Evolutionary conservation across 2,113 vertebrate species (phyloP), one percentile per base, ranked within the genome.

Genomic region (Barnardius zonarius): DNA sequence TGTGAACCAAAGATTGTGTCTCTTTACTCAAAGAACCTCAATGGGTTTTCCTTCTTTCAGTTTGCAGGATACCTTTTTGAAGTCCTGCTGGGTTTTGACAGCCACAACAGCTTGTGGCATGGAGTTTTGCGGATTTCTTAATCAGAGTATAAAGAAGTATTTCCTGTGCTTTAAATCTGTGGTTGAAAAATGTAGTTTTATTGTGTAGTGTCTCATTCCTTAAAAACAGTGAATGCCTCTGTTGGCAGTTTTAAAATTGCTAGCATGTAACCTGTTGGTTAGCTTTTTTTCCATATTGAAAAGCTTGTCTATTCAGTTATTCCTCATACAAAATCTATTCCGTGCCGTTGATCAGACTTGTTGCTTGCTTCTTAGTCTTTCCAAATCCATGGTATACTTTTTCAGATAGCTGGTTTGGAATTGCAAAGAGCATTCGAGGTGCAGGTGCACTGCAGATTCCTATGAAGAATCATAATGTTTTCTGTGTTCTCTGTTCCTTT

Each of bases 41-140:
- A 1, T 31, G 33, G 14, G 2, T 22, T 95, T 73, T 80, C n/a
- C 27, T 52, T 76, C 39, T 57, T 86, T 66, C 73, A 80, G 48
- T 83, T 72, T 62, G 4, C 19, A 83, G 54, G 37, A 4, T 77
- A 18, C 44, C 9, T 52, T 62, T 90, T 37, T 90, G 75, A 77
- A 86, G 27, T 22, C 3, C 49, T 77, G n/a, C 41, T 17, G 14
- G 15, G 13, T 93, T 86, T 39, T 72, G 66, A 59, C 49, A 91
- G 35, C 44, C 8, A 12, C 11, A 70, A 4, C 10, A 24, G 33
- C 41, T 46, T 31, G 30, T 25, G 8, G 17, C 1, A 0, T 20
- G 16, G 27, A 69, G 10, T 16, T 84, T 52, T 81, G 43, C 17
- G 54, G n/a, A 28, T 70, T 89, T n/a, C 3, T 10, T 59, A 10